Conservation (phyloP, 2,113 vertebrate genomes). For the human region GRCh38 chr4:153955001-153955500, state of each 20-base stretch:
- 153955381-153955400: constrained; percentile 69
- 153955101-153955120: background rate
- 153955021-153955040: background rate
- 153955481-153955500: background rate
- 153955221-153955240: background rate
- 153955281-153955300: background rate
- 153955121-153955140: background rate
- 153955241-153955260: background rate
- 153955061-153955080: background rate
- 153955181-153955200: background rate
- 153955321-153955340: background rate
- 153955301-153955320: background rate
- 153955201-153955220: background rate
- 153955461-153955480: background rate
- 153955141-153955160: background rate
- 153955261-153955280: background rate
- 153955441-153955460: background rate
- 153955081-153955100: background rate
- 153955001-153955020: too few relatives aligned
- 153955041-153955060: background rate
- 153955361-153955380: constrained; percentile 16
- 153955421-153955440: background rate
- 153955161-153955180: background rate
- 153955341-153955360: constrained; percentile 12
- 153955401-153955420: background rate